These are phyloP conservation scores for Cryptus armator DNA, from an alignment of 2,888 invertebrate genomes.

Conservation along the genomic window DNA sequence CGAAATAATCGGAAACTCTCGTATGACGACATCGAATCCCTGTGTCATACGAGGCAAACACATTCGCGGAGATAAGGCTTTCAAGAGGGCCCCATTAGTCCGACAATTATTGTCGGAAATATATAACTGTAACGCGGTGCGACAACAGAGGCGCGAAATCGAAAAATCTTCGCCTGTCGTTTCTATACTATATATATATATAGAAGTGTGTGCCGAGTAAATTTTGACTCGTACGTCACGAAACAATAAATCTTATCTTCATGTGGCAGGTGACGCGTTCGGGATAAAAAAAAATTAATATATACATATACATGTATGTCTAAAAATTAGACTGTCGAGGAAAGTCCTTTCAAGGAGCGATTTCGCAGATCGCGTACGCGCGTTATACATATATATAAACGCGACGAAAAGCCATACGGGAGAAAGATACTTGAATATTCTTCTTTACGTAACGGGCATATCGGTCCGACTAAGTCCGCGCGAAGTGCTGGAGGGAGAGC, in stretches of 20 bases:
- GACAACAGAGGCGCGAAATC: background rate
- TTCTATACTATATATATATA: no score
- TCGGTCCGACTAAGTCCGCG: conserved; percentile 5
- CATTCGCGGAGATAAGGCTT: background rate
- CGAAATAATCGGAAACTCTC: no score
- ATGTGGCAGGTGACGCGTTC: conserved; percentile 34
- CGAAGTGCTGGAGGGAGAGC: conserved; percentile 12
- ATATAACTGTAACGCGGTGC: background rate
- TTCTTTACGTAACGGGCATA: conserved; percentile 35
- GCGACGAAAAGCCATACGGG: background rate
- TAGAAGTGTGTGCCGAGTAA: background rate
- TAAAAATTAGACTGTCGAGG: conserved; percentile 35
- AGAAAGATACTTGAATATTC: conserved; percentile 27
- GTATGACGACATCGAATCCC: background rate
- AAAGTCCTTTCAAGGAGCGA: conserved; percentile 50
- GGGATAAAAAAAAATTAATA: background rate
- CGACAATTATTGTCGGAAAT: background rate
- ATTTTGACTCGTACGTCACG: background rate
- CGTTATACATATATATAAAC: background rate
- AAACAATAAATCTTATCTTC: conserved; percentile 31
- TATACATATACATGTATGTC: no score
- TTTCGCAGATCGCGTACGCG: background rate
- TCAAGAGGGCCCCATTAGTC: background rate
- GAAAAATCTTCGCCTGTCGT: background rate
- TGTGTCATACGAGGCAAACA: background rate